Conservation (phyloP, 2,797 vertebrate genomes). For the Melanogrammus aeglefinus region DNA sequence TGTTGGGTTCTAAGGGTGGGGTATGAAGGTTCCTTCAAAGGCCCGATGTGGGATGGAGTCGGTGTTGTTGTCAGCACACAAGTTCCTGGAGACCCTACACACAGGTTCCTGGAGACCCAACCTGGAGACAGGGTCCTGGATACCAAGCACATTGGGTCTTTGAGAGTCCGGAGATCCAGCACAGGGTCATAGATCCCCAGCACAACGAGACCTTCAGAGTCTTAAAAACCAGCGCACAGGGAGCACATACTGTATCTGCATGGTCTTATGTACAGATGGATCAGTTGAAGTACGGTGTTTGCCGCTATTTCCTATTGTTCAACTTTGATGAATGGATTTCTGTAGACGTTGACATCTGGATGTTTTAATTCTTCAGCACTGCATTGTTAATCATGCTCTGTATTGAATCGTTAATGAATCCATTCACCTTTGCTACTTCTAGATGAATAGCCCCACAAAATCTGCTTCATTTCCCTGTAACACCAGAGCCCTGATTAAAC, state of each 20-base stretch:
- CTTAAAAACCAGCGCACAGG: not conserved
- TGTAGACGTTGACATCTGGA: not conserved
- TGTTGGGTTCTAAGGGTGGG: not conserved
- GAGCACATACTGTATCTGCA: not conserved
- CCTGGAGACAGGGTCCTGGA: not conserved
- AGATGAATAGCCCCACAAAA: not conserved
- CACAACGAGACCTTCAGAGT: not conserved
- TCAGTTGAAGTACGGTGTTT: not conserved
- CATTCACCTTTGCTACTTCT: not conserved
- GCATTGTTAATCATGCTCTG: not conserved
- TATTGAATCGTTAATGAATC: not conserved
- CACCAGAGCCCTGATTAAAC: not conserved
- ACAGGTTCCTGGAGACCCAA: not conserved
- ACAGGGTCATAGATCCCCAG: not conserved
- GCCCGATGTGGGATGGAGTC: too few species aligned
- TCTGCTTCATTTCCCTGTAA: not conserved
- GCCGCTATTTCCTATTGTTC: not conserved
- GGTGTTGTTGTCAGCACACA: not conserved
- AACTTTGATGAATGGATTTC: not conserved
- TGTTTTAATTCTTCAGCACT: not conserved
- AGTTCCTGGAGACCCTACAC: not conserved
- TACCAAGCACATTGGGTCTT: not conserved
- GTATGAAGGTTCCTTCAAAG: too few species aligned
- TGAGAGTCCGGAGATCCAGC: not conserved
- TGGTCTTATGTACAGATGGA: not conserved